phyloP scores from a whole-genome alignment of 2,113 vertebrate genomes.

The Charina bottae region DNA sequence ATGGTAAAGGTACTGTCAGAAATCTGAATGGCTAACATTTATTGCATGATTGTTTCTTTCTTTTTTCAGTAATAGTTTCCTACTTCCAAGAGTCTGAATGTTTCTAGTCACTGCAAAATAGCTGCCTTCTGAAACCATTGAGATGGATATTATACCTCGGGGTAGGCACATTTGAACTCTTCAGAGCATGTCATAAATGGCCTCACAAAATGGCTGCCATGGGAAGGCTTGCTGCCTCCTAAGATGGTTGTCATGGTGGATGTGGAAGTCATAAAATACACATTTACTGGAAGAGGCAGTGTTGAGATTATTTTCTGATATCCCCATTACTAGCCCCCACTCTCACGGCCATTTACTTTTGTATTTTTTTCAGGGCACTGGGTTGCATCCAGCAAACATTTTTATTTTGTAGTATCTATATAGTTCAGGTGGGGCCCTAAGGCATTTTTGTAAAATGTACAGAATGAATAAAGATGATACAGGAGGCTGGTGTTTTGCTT shows the following conservation, averaged over 20 bases:
- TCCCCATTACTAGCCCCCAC: background rate
- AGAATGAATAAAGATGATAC: background rate
- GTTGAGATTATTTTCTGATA: background rate
- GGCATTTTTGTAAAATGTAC: background rate
- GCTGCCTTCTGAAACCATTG: conserved; percentile 6
- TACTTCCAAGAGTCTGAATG: background rate
- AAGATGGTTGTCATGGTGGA: background rate
- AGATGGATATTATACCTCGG: background rate
- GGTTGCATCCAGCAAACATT: background rate
- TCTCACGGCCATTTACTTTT: background rate
- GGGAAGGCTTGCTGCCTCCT: background rate
- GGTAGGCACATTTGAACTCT: background rate
- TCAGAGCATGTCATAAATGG: background rate
- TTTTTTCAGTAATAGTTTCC: background rate
- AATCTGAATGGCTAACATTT: conserved; percentile 14
- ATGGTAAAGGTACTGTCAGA: background rate
- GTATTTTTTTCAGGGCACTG: background rate
- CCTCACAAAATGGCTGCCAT: background rate
- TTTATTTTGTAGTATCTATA: background rate
- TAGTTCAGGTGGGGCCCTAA: background rate
- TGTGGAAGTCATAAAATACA: background rate
- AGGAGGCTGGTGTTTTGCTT: background rate
- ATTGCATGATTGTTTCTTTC: conserved; percentile 2
- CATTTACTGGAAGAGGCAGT: background rate
- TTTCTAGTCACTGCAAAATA: background rate